A percentile compares a stretch with the other conserved stretches of the same genome.
These are phyloP conservation scores for Ivindomyrus marchei DNA, from an alignment of 2,113 vertebrate genomes.

Conservation along the genomic window DNA sequence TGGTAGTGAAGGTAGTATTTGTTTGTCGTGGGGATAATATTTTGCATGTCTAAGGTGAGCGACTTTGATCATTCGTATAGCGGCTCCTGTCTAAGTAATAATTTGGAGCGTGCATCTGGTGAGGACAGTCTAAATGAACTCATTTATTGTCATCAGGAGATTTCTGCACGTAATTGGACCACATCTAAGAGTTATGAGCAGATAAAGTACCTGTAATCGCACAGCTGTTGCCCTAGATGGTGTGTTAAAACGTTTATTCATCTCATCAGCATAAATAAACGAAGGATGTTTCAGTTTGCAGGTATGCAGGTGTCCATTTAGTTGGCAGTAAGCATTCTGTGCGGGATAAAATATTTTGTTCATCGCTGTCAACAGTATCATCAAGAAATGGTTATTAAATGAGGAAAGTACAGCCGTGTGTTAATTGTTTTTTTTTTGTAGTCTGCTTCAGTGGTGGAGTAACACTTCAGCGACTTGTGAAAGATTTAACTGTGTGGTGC, in stretches of 20 bases:
- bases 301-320: neutral
- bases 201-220: constrained; percentile 14
- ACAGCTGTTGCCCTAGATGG: constrained; percentile 12
- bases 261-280: constrained; percentile 2
- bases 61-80: constrained; percentile 1
- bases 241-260: neutral
- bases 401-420: neutral
- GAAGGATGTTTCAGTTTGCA: neutral
- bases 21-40: neutral
- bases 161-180: constrained; percentile 29
- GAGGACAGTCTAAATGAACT: constrained; percentile 23
- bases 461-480: neutral
- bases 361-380: neutral
- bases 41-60: neutral
- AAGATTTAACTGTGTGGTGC: neutral
- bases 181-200: constrained; percentile 22
- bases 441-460: neutral
- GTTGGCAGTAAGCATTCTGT: neutral
- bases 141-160: constrained; percentile 31
- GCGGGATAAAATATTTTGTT: neutral
- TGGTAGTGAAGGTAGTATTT: neutral
- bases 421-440: neutral
- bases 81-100: neutral
- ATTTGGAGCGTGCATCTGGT: constrained; percentile 25
- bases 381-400: neutral